Base-by-base conservation (phyloP, 2,888 invertebrate species). In the Thelaira solivaga region DNA sequence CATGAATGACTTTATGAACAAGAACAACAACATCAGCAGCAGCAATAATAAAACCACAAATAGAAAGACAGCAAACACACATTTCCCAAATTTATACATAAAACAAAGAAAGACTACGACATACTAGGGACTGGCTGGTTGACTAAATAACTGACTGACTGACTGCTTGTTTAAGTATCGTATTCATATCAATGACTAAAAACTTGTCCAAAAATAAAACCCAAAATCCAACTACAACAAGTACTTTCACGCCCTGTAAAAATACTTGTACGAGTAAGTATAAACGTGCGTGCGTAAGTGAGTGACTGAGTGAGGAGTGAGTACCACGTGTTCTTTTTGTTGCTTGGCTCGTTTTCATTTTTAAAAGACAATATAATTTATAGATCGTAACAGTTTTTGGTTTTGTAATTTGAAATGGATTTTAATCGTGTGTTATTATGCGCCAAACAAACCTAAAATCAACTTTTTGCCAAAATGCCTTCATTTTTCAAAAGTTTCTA, bases 1-100 rank as follows among this genome's bases (percentile, higher is more conserved):
- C 73, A 74, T 74, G 73, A 74, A 74, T 74, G 73, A 74, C 65
- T 74, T 74, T 61, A 69, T 69, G 41, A 61, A 43, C 59, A 61
- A 13, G 43, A 64, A 13, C 22, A 64, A 20, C 34, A 24, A 5
- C 47, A 5, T 16, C n/a, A n/a, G n/a, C n/a, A n/a, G n/a, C n/a
- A n/a, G n/a, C n/a, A n/a, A n/a, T n/a, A n/a, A n/a, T n/a, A n/a
- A n/a, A n/a, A n/a, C n/a, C n/a, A n/a, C n/a, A n/a, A n/a, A n/a
- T n/a, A n/a, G n/a, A n/a, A n/a, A n/a, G n/a, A n/a, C n/a, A n/a
- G 13, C 6, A 24, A 24, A 36, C 36, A 39, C 36, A 47, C 64
- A 26, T 20, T n/a, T n/a, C n/a, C n/a, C n/a, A n/a, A n/a, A 24
- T 16, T 22, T 29, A 22, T 20, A 22, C 41, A 7, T 26, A 20